Conservation (phyloP, 2,797 vertebrate species). For the Tenualosa thibaudeaui region DNA sequence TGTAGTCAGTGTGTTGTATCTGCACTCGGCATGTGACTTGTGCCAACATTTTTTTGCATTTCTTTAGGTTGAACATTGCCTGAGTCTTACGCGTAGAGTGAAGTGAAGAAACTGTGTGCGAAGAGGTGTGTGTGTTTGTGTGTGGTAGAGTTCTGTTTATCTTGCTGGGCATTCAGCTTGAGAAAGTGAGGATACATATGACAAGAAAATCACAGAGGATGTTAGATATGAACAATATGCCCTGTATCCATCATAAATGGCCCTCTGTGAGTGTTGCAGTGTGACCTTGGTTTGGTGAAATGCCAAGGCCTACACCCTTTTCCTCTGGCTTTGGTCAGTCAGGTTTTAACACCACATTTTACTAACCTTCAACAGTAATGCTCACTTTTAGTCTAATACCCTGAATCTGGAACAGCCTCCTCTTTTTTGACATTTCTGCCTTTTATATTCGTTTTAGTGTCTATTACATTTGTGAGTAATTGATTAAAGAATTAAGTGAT, state of each 20-base stretch:
- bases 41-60: not conserved
- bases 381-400: not conserved
- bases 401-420: not conserved
- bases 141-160: not conserved
- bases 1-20: no score
- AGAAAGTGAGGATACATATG: not conserved
- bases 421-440: not conserved
- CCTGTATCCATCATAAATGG: not conserved
- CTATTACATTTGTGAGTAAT: not conserved
- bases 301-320: not conserved
- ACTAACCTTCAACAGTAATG: not conserved
- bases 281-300: slow-evolving; percentile 10
- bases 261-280: not conserved
- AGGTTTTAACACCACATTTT: not conserved
- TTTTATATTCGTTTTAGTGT: not conserved
- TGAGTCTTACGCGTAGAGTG: not conserved
- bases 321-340: not conserved
- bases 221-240: not conserved
- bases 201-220: not conserved
- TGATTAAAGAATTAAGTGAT: not conserved
- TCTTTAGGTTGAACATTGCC: not conserved
- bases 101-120: not conserved
- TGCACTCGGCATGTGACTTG: no score
- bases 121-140: not conserved
- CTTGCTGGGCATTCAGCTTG: not conserved